Evolutionary conservation across 2,113 vertebrate species (phyloP).

Genomic region (Cololabis saira): DNA sequence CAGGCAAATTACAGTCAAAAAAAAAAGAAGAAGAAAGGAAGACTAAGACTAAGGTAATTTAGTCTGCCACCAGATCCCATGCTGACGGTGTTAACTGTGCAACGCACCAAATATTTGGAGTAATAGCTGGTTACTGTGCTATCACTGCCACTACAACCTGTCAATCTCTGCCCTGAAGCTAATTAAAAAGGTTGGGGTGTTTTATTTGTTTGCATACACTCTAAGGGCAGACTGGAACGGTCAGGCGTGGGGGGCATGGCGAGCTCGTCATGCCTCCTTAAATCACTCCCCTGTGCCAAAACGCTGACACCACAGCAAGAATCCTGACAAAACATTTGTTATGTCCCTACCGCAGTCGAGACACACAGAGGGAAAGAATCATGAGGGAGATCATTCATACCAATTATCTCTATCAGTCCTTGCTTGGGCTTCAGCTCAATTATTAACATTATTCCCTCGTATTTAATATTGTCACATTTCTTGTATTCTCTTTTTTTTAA

Average conservation of each 20-base stretch:
- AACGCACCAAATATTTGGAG: slow-evolving; percentile 81
- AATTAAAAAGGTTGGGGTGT: slow-evolving; percentile 77
- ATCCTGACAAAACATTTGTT: slow-evolving; percentile 60
- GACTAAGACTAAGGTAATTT: background rate
- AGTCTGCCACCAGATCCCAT: slow-evolving; percentile 47
- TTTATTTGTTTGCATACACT: slow-evolving; percentile 77
- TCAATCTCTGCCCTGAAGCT: slow-evolving; percentile 74
- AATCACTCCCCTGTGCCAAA: slow-evolving; percentile 78
- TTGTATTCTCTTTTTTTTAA: background rate
- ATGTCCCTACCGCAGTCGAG: slow-evolving; percentile 5
- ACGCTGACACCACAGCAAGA: slow-evolving; percentile 68
- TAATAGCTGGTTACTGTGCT: slow-evolving; percentile 80
- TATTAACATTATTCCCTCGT: no score
- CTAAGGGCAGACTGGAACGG: slow-evolving; percentile 68
- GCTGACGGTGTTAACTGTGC: slow-evolving; percentile 62
- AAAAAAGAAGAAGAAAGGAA: slow-evolving; percentile 3
- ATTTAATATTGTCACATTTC: background rate
- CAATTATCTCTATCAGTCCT: no score
- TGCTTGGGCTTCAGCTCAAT: no score
- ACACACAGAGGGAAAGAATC: slow-evolving; percentile 17
- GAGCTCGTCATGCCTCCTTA: slow-evolving; percentile 69
- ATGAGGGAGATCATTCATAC: slow-evolving; percentile 10
- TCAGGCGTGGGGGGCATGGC: slow-evolving; percentile 60
- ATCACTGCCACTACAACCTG: slow-evolving; percentile 67
- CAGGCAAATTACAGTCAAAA: slow-evolving; percentile 28